Evolutionary conservation across 2,888 invertebrate genomes (phyloP), one percentile per base, ranked within the genome.

Genomic region (Tachina lurida): DNA sequence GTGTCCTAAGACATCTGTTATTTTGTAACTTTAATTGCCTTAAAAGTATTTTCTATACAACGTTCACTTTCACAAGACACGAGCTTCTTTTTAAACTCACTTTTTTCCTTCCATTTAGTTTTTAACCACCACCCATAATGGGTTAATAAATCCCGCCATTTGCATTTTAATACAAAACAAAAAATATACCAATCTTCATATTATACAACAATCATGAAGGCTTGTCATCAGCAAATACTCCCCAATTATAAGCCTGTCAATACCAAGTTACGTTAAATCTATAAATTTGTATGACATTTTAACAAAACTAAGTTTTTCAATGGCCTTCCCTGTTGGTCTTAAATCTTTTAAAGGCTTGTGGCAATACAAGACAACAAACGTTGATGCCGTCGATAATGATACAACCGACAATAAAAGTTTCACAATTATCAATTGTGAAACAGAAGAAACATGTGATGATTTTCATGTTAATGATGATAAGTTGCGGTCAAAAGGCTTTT

Each of bases 401-500:
- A 17, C 22, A 15, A 49, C 22, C 47, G 43, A 43, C 77, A 60
- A 63, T 31, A 67, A 71, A 65, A 58, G 17, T 77, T 60, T 49
- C 17, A 63, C 45, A 73, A 73, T 77, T 77, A 77, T 67, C 73
- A 71, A 83, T 67, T 65, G 70, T 54, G 17, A 58, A 52, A n/a
- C 13, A 58, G 10, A 43, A 54, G 52, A 65, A 73, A 58, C 58
- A 73, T 58, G 71, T 77, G 67, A 22, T 73, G 58, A 63, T 80
- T 56, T n/a, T 71, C 13, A 54, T 73, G 52, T 58, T 58, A 60
- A 77, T 67, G 58, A 45, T 58, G 52, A 52, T 41, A 39, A 43
- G 17, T 58, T 58, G 71, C 67, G 76, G 83, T 65, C 75, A 74
- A 84, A 63, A 68, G 63, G 31, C 22, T 81, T 83, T 45, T 73